These are phyloP conservation scores for Leptodactylus fallax DNA, from an alignment of 2,797 vertebrate genomes.

Conservation along the genomic window DNA sequence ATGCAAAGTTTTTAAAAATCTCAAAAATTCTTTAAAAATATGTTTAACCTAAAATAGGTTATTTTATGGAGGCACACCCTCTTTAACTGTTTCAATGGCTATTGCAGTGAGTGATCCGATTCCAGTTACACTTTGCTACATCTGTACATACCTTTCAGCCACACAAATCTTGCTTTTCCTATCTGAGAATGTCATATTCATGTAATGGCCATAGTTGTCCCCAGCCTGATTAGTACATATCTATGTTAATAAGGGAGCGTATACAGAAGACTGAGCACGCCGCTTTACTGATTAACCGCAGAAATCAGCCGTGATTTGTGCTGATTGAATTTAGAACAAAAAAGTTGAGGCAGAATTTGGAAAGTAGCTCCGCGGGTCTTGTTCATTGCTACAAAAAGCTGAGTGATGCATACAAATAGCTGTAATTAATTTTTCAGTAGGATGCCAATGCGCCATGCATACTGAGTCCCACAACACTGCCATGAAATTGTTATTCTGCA, in stretches of 20 bases:
- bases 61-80: no score
- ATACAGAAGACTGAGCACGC: constrained; percentile 62
- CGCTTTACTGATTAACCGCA: constrained; percentile 67
- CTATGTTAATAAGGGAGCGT: constrained; percentile 29
- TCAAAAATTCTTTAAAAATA: no score
- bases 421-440: constrained; percentile 71
- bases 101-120: no score
- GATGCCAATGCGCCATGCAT: constrained; percentile 60
- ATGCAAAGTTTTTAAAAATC: no score
- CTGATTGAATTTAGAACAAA: constrained; percentile 69
- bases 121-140: no score
- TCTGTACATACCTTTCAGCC: background rate
- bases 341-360: constrained; percentile 59
- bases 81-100: no score
- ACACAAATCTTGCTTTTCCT: background rate
- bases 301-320: constrained; percentile 68
- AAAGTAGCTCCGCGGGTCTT: constrained; percentile 24
- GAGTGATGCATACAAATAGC: constrained; percentile 69
- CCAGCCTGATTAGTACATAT: constrained; percentile 1
- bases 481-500: constrained; percentile 47
- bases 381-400: constrained; percentile 64
- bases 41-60: no score
- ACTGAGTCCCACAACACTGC: constrained; percentile 58
- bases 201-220: background rate
- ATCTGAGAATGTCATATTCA: background rate